Conservation (phyloP, 2,797 vertebrate genomes). For the Pangasius sanitwongsei region DNA sequence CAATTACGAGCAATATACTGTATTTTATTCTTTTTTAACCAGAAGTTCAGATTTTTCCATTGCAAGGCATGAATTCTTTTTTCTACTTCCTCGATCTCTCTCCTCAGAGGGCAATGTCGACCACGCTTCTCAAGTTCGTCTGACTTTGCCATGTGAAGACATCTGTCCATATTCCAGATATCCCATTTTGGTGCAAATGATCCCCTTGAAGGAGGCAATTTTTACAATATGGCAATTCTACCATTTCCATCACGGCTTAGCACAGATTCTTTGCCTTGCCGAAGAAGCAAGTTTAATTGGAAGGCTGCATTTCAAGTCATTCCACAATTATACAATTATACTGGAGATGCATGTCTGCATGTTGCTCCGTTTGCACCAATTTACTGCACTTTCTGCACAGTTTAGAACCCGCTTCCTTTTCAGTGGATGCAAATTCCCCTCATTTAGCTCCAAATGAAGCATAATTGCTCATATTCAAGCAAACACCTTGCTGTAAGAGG, state of each 20-base stretch:
- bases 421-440: slow-evolving; percentile 83
- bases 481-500: slow-evolving; percentile 83
- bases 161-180: slow-evolving; percentile 85
- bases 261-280: slow-evolving; percentile 80
- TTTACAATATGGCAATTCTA: slow-evolving; percentile 78
- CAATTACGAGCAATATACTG: slow-evolving; percentile 7
- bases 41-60: slow-evolving; percentile 66
- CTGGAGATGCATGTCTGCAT: slow-evolving; percentile 83
- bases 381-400: slow-evolving; percentile 84
- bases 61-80: slow-evolving; percentile 78
- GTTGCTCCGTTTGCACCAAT: slow-evolving; percentile 82
- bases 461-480: slow-evolving; percentile 85
- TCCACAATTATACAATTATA: slow-evolving; percentile 86
- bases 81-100: slow-evolving; percentile 69
- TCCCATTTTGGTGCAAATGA: slow-evolving; percentile 84
- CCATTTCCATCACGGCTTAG: slow-evolving; percentile 75
- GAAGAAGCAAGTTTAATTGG: slow-evolving; percentile 87
- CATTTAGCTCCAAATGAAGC: slow-evolving; percentile 83
- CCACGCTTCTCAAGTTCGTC: slow-evolving; percentile 70
- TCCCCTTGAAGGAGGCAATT: slow-evolving; percentile 76
- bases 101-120: slow-evolving; percentile 53
- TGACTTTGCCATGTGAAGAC: slow-evolving; percentile 81
- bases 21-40: slow-evolving; percentile 4
- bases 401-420: slow-evolving; percentile 80
- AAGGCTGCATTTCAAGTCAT: slow-evolving; percentile 80